Evolutionary conservation across 2,888 invertebrate genomes (phyloP), one percentile per base, ranked within the genome.

Genomic region (Tetragnatha montana): DNA sequence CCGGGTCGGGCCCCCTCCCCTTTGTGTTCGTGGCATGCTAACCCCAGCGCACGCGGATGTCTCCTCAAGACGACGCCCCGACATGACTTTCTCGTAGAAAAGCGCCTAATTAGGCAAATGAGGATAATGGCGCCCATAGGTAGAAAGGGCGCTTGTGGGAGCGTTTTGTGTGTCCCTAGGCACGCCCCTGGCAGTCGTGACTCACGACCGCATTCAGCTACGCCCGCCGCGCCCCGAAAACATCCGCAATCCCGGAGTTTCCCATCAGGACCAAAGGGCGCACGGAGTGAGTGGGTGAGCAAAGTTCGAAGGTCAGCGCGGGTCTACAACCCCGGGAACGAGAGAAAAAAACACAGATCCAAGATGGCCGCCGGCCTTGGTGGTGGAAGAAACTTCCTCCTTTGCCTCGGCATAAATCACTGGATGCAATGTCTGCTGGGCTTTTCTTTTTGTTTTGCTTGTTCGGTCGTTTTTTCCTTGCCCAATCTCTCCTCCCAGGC

Each of bases 251-350:
- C 71, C 22, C 47, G 78, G 50, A 80, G 78, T 83, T 60, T 88
- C 84, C 60, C 80, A 88, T 78, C 78, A 81, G 76, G 84, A 85
- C 85, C 89, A 89, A 89, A 89, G 89, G 89, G 89, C 89, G 89
- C 89, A 89, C 89, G 89, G 85, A 76, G 71, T 81, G 89, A 85
- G 89, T 89, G 89, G 89, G 89, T 85, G 89, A 85, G 70, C 71
- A 85, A 89, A 89, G 89, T 89, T 89, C 89, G 89, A 89, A 89
- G 89, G 89, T 89, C 81, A 76, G 81, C 21, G 85, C 89, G 81
- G 89, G 89, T 89, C 89, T 85, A 89, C 85, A 89, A 89, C 89
- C 89, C 81, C 74, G 85, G 76, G n/a, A 81, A 71, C 19, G 78
- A 78, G 78, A 82, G 22, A 82, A 50, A 51, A 19, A 21, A 73